Base-by-base conservation (phyloP, 37 sponge, comb jelly and placozoan species). In the Bolinopsis microptera region DNA sequence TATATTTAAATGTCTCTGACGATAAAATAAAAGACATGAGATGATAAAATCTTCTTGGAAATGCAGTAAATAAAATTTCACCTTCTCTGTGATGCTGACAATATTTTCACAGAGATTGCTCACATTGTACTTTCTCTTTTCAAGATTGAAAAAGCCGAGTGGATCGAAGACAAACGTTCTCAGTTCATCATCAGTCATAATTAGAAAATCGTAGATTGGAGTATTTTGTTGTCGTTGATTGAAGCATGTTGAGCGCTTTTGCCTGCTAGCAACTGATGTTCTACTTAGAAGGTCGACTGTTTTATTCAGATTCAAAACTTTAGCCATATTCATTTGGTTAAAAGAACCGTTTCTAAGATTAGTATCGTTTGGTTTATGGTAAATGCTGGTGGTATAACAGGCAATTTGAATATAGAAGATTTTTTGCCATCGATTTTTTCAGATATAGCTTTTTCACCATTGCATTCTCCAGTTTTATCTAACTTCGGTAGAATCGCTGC, bases 1-100 rank as follows among this genome's bases (percentile, higher is more conserved):
- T 9, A 86, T 86, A 38, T 30, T 86, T 30, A 86, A 26, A 41
- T 86, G 90, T 27, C 36, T 86, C 26, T 86, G 90, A 27, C 90
- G 32, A 48, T 86, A 86, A 41, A 86, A 86, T 13, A 86, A n/a
- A 26, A 86, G 34, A 27, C 90, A 41, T 28, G 90, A 5, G 2
- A 86, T 34, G 24, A 86, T 41, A 27, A 86, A 86, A 40, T 86
- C 90, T 30, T 86, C 90, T 86, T 86, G 90, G 13, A 86, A 48
- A 27, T 86, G 90, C 24, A 86, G 30, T 26, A 86, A 41, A 41
- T 41, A 86, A 27, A 28, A 86, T 27, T 86, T 86, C 25, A 41
- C 61, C 39, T 86, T 86, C 35, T 86, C 90, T 39, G 35, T 86
- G 0, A 86, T 28, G 36, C 90, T 86, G 61, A 41, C 5, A n/a